Base-by-base conservation (phyloP, 2,113 vertebrate genomes). In the Heteronetta atricapilla region DNA sequence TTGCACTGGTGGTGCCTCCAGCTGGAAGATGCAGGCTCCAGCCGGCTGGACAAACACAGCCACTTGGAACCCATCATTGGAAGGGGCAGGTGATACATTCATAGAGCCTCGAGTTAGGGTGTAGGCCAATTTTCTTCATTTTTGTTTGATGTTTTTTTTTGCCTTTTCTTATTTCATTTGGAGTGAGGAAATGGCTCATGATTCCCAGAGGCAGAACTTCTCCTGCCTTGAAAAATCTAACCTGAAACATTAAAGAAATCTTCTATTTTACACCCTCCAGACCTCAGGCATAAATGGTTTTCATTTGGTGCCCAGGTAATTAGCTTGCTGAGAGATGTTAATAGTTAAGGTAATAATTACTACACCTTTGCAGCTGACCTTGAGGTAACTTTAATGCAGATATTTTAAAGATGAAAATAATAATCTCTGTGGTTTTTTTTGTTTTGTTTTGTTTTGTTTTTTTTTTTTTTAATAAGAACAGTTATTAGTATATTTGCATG, bases 281-380 rank as follows among this genome's bases (percentile, higher is more conserved):
- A 93, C 77, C 53, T 92, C 62, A 82, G 74, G n/a, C 36, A 67
- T 80, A 90, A 92, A 76, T 0, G 3, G 6, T 42, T 93, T 96
- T 89, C 46, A 59, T 85, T 76, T 89, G 59, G 15, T 90, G 78
- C 46, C 50, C 50, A 76, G 23, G 21, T 85, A 87, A 93, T 93
- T 95, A 96, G 46, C 70, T 92, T 3, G 29, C 17, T 79, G 63
- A 79, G 77, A 96, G 36, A 56, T 80, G 77, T 79, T 94, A 85
- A 89, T 94, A 76, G 89, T 95, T 87, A 90, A 89, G 50, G 36
- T 82, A 93, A 93, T 93, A 93, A 94, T 92, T 93, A 73, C 62
- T 79, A 80, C 36, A 93, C 58, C 58, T 92, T 88, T 88, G 25
- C 36, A 86, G 42, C n/a, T 73, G 88, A 94, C 83, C 66, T 94